Conservation (phyloP, 2,888 invertebrate genomes). For the Ecliptopera silaceata region DNA sequence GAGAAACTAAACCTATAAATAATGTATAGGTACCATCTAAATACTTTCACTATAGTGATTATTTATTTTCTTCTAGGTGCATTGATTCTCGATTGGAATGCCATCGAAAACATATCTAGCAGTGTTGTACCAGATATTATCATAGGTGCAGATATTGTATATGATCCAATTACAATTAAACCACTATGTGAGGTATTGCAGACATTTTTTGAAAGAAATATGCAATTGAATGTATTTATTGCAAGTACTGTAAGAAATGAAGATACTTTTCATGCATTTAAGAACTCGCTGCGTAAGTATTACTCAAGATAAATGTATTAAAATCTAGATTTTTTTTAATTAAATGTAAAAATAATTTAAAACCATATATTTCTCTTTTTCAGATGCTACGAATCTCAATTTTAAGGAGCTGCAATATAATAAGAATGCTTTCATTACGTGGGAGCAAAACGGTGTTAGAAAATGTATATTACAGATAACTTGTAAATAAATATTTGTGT, state of each 20-base stretch:
- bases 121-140: constrained; percentile 62
- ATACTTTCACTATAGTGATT: neutral
- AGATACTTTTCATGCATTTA: constrained; percentile 84
- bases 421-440: constrained; percentile 50
- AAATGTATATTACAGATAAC: constrained; percentile 59
- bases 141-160: constrained; percentile 74
- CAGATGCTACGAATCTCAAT: constrained; percentile 49
- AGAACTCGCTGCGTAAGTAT: constrained; percentile 77
- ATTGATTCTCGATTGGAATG: constrained; percentile 65
- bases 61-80: constrained; percentile 48
- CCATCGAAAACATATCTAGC: constrained; percentile 43
- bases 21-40: too few relatives aligned
- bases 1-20: too few relatives aligned
- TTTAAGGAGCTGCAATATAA: constrained; percentile 42
- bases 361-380: constrained; percentile 35
- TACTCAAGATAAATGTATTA: neutral
- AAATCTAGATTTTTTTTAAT: too few relatives aligned
- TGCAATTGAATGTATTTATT: constrained; percentile 57
- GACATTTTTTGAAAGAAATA: constrained; percentile 55
- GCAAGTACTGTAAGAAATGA: constrained; percentile 83
- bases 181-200: constrained; percentile 60
- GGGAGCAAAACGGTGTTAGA: constrained; percentile 51
- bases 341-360: neutral
- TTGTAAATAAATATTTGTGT: constrained; percentile 8
- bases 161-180: constrained; percentile 67